phyloP scores from a whole-genome alignment of 2,113 vertebrate genomes.

The Deroptyus accipitrinus region DNA sequence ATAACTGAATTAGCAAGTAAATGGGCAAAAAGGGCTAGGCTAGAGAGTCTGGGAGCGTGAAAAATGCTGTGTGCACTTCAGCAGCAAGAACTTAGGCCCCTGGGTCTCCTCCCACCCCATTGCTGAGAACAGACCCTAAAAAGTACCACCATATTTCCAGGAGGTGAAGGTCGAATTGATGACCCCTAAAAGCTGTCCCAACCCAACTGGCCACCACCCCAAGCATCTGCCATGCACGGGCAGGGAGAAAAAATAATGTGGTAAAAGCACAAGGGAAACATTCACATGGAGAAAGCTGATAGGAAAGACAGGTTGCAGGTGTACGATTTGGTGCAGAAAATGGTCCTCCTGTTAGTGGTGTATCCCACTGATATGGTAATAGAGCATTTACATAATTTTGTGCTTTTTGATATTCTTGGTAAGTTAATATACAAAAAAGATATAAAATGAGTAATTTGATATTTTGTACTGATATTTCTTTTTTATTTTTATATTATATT shows the following conservation, averaged over 20 bases:
- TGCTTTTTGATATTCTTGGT: not conserved
- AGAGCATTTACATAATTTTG: not conserved
- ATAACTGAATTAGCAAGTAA: not conserved
- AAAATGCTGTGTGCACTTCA: not conserved
- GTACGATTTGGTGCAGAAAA: not conserved
- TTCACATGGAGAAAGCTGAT: not conserved
- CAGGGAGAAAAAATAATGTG: not conserved
- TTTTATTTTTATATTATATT: not conserved
- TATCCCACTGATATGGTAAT: not conserved
- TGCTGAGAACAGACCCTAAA: not conserved
- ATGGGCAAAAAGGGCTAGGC: not conserved
- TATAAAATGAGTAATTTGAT: not conserved
- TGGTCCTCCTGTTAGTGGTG: not conserved
- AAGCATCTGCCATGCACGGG: not conserved
- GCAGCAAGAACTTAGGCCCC: not conserved
- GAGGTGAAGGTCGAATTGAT: not conserved
- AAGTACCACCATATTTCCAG: not conserved
- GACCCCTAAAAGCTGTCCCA: not conserved
- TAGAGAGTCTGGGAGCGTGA: not conserved
- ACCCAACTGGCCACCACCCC: not conserved
- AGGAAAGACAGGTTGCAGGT: not conserved
- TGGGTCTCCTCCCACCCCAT: not conserved
- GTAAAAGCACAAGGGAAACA: not conserved
- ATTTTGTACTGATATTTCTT: not conserved
- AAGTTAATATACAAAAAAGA: not conserved